These are phyloP conservation scores for Perdita meconis DNA, from an alignment of 2,888 invertebrate genomes.

Conservation along the genomic window DNA sequence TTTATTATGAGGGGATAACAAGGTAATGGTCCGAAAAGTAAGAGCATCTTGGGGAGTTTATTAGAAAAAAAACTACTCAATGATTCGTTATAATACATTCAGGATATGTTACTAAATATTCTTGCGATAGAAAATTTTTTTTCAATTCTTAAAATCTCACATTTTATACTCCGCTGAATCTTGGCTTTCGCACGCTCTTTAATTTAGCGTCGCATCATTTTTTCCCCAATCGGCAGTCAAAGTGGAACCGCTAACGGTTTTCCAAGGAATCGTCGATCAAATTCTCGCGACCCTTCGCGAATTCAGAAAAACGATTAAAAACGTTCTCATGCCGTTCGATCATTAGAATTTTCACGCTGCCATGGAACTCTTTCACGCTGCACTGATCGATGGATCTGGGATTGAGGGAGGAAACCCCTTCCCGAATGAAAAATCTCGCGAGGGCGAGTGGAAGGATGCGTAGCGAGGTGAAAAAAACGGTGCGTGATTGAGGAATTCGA, in stretches of 20 bases:
- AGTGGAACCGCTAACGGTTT: constrained; percentile 8
- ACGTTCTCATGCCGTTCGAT: constrained; percentile 81
- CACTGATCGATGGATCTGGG: constrained; percentile 80
- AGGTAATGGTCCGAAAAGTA: no score
- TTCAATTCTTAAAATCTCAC: not conserved
- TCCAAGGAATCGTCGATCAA: constrained; percentile 37
- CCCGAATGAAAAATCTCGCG: constrained; percentile 69
- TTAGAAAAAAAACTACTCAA: no score
- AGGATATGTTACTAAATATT: no score
- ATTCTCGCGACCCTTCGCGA: not conserved
- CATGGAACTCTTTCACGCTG: constrained; percentile 80
- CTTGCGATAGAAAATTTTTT: no score
- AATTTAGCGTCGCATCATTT: not conserved
- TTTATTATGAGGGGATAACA: no score
- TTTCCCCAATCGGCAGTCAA: not conserved
- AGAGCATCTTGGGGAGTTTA: no score
- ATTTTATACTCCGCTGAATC: not conserved
- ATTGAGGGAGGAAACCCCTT: constrained; percentile 71
- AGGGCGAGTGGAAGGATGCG: constrained; percentile 46
- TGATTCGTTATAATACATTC: no score
- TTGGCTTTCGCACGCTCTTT: not conserved
- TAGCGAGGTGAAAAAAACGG: constrained; percentile 29
- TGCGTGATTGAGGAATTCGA: constrained; percentile 53
- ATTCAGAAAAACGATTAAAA: constrained; percentile 78
- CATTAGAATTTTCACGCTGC: constrained; percentile 83